Base-by-base conservation (phyloP, 2,888 invertebrate genomes). In the Ophraella communa region DNA sequence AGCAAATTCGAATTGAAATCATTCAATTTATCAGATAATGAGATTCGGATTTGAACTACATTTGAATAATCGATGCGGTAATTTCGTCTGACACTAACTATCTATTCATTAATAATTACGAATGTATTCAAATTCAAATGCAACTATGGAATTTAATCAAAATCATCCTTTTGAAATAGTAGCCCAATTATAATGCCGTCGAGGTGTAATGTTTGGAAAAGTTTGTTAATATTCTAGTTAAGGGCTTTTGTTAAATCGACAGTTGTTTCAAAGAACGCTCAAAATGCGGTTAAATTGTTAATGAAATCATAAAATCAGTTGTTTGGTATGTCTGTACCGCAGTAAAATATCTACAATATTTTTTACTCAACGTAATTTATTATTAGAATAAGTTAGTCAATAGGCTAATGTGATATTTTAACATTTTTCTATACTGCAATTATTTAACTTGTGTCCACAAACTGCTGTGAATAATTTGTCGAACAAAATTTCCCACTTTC, bases 21-120 rank as follows among this genome's bases (percentile, higher is more conserved):
- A 53, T 58, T 63, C 60, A 59, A 58, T 63, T 66, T 66, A 63
- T 56, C 63, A 45, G 33, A 30, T 57, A 63, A 66, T 59, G 39
- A 47, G 45, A 63, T 63, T 66, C 64, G 35, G 61, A 52, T 56
- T 45, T 33, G 53, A 56, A 61, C 53, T 62, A 42, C 53, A 69
- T 65, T 69, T 60, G 62, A 66, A 64, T 69, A 66, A 65, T 62
- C 62, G 66, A 24, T 59, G 53, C 52, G 59, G 62, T 64, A 68
- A 66, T 66, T 68, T 62, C 64, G 66, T 63, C 65, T 66, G 66
- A 66, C 65, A 63, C 65, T 66, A 69, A 65, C 66, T 54, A 69
- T 65, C 66, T 66, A 69, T 66, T 69, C 66, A 66, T 58, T 65
- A 69, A 69, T 66, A 66, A 69, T 69, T 69, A 65, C 66, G 54